Evolutionary conservation across 1,140 invertebrate genomes (phyloP).

Genomic region (Caenorhabditis remanei): DNA sequence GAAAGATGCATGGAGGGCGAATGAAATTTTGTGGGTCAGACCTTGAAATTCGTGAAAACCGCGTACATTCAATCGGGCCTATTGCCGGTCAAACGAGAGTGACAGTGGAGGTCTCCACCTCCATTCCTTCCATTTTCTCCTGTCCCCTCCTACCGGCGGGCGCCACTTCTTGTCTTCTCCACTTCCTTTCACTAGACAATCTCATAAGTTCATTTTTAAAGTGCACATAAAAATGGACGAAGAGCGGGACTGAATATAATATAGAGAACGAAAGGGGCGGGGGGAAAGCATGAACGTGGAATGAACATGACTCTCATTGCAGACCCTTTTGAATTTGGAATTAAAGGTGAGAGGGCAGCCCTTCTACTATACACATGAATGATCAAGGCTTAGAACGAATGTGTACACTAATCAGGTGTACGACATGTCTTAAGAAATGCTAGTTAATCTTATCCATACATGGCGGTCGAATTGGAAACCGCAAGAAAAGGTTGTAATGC

Average conservation of each 20-base stretch:
- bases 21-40: conserved; percentile 54
- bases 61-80: conserved; percentile 54
- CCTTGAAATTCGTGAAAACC: conserved; percentile 55
- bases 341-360: conserved; percentile 33
- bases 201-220: conserved; percentile 48
- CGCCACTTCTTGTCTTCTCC: conserved; percentile 29
- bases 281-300: not conserved
- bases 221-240: conserved; percentile 31
- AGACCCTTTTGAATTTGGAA: not conserved
- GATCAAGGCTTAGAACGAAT: not conserved
- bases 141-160: conserved; percentile 13
- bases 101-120: conserved; percentile 42
- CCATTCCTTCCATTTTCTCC: too few relatives aligned
- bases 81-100: conserved; percentile 56
- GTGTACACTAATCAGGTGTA: conserved; percentile 44
- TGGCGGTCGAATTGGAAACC: not conserved
- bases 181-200: conserved; percentile 48
- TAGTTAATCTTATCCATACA: conserved; percentile 23
- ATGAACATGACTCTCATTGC: not conserved
- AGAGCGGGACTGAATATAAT: not conserved
- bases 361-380: conserved; percentile 27
- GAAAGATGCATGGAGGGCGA: conserved; percentile 55
- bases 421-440: not conserved
- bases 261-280: not conserved
- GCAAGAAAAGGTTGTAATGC: conserved; percentile 4